Base-by-base conservation (phyloP, 2,797 vertebrate genomes). In the Nothura maculosa region DNA sequence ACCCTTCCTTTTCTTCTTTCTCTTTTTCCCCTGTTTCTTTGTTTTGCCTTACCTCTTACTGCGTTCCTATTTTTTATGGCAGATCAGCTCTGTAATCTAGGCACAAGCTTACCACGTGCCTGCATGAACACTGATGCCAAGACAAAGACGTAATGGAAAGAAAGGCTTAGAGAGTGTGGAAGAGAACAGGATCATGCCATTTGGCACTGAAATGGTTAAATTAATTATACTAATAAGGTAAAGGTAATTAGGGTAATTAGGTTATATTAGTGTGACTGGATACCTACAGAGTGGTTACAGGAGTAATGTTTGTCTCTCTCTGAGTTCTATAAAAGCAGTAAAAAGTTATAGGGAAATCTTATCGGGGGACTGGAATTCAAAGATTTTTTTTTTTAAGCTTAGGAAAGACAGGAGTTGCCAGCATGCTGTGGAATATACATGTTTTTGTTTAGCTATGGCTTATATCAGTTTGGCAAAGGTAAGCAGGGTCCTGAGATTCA, bases 1-100 rank as follows among this genome's bases (percentile, higher is more conserved):
- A 48, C 19, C 7, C 5, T 52, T 16, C 14, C 25, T 48, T 22
- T 18, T 81, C 38, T 62, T 24, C 27, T 45, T 3, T 27, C 8
- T 61, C 18, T 20, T 72, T 72, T 89, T 75, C 27, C 14, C 19
- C 14, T 62, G 28, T 62, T 68, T 8, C 8, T 19, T 54, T 66
- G 7, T 70, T 87, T 81, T 69, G 25, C 25, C 45, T 74, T 77
- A 54, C 40, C 19, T 81, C 83, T 63, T 32, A 28, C 76, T 60
- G 24, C 60, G 27, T 20, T 81, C 76, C 50, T 9, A 54, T 28
- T 36, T 85, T 48, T 81, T 64, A 74, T 79, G 42, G 38, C 73
- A 34, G 34, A 81, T 6, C 13, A 50, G 6, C 15, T 69, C 40
- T 25, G 50, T 54, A 34, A 17, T 30, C 22, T 69, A 62, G 47